Conservation (phyloP, 2,797 vertebrate genomes). For the Masticophis lateralis region DNA sequence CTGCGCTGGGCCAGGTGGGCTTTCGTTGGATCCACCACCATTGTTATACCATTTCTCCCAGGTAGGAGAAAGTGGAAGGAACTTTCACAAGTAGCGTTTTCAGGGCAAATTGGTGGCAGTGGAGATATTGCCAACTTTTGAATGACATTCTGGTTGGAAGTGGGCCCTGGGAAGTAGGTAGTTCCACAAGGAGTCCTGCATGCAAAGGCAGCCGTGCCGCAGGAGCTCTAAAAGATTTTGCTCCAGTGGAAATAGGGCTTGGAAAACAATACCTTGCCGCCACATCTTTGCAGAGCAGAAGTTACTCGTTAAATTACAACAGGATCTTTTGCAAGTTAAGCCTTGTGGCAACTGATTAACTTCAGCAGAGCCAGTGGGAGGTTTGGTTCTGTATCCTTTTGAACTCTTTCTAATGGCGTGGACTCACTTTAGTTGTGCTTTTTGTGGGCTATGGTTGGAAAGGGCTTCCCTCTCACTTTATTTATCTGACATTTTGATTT, state of each 20-base stretch:
- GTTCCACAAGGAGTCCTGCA: no score
- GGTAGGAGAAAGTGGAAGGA: neutral
- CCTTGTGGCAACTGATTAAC: constrained; percentile 8
- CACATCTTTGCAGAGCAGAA: neutral
- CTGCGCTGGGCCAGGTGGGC: neutral
- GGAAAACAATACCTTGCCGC: neutral
- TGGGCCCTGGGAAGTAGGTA: neutral
- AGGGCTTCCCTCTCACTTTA: neutral
- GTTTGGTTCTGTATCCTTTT: neutral
- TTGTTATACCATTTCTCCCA: neutral
- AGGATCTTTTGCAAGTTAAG: neutral
- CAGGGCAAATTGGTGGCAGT: neutral
- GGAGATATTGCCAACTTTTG: neutral
- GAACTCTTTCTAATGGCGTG: neutral
- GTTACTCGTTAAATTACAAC: neutral
- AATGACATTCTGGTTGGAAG: neutral
- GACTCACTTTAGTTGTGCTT: neutral
- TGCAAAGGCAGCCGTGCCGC: neutral
- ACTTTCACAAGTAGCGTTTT: neutral
- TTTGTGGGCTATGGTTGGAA: neutral
- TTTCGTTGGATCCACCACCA: neutral
- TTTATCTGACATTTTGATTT: neutral
- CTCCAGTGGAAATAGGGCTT: neutral
- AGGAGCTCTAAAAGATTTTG: neutral
- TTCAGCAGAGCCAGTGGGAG: neutral